A percentile compares a stretch with the other conserved stretches of the same genome.
Evolutionary conservation across 2,797 vertebrate species (phyloP).

Genomic region (Alectoris magna): DNA sequence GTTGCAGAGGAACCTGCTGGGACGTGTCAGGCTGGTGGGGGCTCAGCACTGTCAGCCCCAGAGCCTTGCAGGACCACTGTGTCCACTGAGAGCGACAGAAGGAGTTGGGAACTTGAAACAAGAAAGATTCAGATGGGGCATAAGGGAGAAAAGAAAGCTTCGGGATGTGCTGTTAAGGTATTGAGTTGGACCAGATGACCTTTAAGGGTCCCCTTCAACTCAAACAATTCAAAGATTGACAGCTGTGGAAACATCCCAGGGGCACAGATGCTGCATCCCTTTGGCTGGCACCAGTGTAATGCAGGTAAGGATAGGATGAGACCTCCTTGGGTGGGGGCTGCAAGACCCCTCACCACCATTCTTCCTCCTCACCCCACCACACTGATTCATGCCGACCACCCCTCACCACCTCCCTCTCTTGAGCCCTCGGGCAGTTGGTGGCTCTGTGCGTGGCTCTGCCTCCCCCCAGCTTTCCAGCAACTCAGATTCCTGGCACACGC

Average conservation of each 20-base stretch:
- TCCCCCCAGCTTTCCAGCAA: constrained; percentile 21
- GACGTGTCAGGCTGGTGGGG: background rate
- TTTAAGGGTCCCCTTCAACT: too few relatives aligned
- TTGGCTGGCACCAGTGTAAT: too few relatives aligned
- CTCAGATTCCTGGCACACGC: constrained; percentile 36
- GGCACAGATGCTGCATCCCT: background rate
- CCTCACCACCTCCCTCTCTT: background rate
- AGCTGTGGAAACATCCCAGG: background rate
- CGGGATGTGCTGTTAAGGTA: background rate
- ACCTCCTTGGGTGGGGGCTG: background rate
- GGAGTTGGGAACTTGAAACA: background rate
- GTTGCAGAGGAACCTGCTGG: background rate
- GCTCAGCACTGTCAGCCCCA: background rate
- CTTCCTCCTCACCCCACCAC: background rate
- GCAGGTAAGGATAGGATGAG: background rate
- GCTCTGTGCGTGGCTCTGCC: background rate
- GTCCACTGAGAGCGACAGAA: background rate
- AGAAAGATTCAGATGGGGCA: background rate
- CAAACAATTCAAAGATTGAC: background rate
- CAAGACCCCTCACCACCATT: background rate
- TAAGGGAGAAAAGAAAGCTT: background rate
- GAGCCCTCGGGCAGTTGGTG: background rate
- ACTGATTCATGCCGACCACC: background rate
- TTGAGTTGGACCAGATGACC: too few relatives aligned
- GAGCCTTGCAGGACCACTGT: background rate